phyloP scores from a whole-genome alignment of 2,888 invertebrate genomes.

The Gari tellinella region DNA sequence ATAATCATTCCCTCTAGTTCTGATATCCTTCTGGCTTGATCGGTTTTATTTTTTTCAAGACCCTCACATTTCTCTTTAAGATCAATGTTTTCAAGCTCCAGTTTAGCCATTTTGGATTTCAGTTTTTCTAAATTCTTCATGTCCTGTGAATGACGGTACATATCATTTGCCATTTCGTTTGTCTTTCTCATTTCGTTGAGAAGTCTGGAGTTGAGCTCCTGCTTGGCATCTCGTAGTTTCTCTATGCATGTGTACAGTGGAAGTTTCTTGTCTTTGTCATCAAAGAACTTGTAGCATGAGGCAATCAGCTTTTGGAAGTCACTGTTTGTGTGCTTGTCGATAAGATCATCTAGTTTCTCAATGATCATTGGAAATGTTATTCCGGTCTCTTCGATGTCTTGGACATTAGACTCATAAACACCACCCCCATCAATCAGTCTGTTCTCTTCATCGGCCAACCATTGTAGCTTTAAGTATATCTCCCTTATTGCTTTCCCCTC shows the following conservation, averaged over 20 bases:
- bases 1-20: slow-evolving; percentile 25
- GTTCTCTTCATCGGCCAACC: background rate
- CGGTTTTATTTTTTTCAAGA: slow-evolving; percentile 15
- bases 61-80: slow-evolving; percentile 25
- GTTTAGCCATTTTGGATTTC: slow-evolving; percentile 20
- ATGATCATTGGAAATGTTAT: slow-evolving; percentile 30
- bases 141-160: slow-evolving; percentile 50
- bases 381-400: background rate
- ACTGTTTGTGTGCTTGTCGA: slow-evolving; percentile 7
- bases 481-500: background rate
- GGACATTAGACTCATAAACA: no score
- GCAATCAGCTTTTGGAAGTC: slow-evolving; percentile 15
- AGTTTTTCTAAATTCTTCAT: slow-evolving; percentile 54
- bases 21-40: slow-evolving; percentile 23
- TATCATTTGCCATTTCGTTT: slow-evolving; percentile 56
- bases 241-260: slow-evolving; percentile 45
- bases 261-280: slow-evolving; percentile 40
- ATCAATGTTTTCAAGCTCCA: slow-evolving; percentile 33
- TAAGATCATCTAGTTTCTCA: slow-evolving; percentile 30
- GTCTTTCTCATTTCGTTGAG: slow-evolving; percentile 45
- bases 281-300: slow-evolving; percentile 29
- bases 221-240: slow-evolving; percentile 30
- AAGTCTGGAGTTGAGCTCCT: slow-evolving; percentile 24
- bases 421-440: background rate
- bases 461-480: background rate